phyloP scores from a whole-genome alignment of 92 coral and sea anemone genomes.

The Epizoanthus scotinus region DNA sequence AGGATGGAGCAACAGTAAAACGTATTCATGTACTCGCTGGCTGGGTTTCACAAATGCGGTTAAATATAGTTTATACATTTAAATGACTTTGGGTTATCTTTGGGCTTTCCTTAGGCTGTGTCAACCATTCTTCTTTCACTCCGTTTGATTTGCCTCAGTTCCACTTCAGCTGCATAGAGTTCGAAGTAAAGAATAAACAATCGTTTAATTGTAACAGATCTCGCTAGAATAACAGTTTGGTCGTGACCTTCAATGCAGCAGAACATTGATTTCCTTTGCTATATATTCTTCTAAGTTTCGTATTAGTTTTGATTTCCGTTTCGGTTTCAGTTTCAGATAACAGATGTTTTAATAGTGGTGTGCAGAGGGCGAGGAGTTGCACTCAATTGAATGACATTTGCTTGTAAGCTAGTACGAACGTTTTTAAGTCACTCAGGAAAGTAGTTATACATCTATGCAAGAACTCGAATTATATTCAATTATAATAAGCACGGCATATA shows the following conservation, averaged over 20 bases:
- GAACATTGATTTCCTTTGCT: background rate
- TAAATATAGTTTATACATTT: no score
- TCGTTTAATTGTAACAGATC: slow-evolving; percentile 34
- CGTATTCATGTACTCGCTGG: no score
- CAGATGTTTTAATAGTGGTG: background rate
- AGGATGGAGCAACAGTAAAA: no score
- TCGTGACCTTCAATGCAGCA: slow-evolving; percentile 25
- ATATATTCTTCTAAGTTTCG: background rate
- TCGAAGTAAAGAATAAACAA: slow-evolving; percentile 36
- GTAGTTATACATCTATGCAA: no score
- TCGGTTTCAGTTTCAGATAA: background rate
- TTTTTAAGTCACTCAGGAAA: no score
- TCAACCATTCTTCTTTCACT: background rate
- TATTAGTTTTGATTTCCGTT: slow-evolving; percentile 19
- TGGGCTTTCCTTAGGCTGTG: background rate
- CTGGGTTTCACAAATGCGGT: no score
- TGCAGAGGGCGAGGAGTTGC: background rate
- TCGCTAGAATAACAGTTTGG: slow-evolving; percentile 41
- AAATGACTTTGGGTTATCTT: background rate
- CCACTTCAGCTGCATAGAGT: slow-evolving; percentile 3
- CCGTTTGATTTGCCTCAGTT: background rate
- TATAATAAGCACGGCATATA: no score
- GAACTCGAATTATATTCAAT: no score
- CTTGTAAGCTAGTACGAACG: no score
- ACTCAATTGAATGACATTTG: background rate